Percentiles rank a stretch among this genome's conserved stretches.
phyloP scores from a whole-genome alignment of 2,113 vertebrate species.

The Bubalus kerabau region DNA sequence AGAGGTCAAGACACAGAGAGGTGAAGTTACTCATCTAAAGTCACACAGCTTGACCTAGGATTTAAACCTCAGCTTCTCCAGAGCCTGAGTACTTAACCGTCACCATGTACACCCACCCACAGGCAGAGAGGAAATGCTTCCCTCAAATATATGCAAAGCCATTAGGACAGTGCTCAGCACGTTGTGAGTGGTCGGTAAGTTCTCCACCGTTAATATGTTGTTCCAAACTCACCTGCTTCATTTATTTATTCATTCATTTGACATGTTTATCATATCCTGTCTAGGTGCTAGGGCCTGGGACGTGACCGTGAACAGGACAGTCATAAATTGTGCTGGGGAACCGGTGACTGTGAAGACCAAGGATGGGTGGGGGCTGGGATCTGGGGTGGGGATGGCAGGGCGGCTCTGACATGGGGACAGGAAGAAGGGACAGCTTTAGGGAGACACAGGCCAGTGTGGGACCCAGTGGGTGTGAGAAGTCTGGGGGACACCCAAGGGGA shows the following conservation, averaged over 20 bases:
- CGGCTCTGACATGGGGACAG: not conserved
- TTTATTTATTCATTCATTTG: not conserved
- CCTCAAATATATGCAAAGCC: not conserved
- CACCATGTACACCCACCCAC: not conserved
- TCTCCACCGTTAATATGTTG: not conserved
- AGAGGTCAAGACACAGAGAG: not conserved
- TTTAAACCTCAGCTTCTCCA: not conserved
- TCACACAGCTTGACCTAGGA: not conserved
- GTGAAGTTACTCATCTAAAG: not conserved
- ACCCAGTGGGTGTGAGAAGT: not conserved
- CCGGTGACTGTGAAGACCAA: not conserved
- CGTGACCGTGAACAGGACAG: not conserved
- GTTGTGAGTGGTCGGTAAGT: not conserved
- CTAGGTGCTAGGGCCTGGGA: not conserved
- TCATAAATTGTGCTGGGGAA: not conserved
- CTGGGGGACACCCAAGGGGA: not conserved
- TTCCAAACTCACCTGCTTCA: not conserved
- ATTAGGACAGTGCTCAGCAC: accelerated
- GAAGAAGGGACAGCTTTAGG: not conserved
- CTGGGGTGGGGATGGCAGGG: not conserved
- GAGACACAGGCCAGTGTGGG: not conserved
- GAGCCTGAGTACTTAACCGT: not conserved
- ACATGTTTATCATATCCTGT: not conserved
- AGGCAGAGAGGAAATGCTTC: not conserved
- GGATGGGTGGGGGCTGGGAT: not conserved